These are phyloP conservation scores for Cossypha polioptera DNA, from an alignment of 2,797 vertebrate species.

Conservation along the genomic window DNA sequence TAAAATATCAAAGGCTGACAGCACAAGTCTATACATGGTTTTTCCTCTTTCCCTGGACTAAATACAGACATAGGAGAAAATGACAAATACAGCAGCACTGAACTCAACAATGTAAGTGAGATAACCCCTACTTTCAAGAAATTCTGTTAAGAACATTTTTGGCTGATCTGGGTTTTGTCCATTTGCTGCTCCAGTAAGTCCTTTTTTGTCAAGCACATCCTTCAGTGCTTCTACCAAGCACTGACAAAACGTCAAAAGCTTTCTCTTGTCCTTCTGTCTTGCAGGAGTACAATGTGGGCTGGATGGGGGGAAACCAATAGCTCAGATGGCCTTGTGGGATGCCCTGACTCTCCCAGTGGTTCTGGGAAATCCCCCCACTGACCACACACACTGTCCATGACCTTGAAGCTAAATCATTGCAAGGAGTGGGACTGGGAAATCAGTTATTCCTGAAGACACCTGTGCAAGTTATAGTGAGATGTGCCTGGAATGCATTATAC, in stretches of 20 bases:
- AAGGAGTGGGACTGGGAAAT: not conserved
- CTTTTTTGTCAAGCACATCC: not conserved
- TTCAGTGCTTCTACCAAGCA: not conserved
- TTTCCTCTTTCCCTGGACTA: not conserved
- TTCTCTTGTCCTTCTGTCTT: not conserved
- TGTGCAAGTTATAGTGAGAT: not conserved
- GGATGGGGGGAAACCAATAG: not conserved
- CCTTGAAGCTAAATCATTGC: not conserved
- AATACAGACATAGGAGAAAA: not conserved
- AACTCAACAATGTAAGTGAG: not conserved
- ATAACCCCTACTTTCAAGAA: not conserved
- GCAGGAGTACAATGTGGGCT: not conserved
- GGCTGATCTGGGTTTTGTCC: not conserved
- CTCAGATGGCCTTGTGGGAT: not conserved
- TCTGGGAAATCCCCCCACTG: not conserved
- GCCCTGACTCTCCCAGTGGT: not conserved
- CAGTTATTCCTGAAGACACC: not conserved
- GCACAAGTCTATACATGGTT: not conserved
- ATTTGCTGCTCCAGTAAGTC: not conserved
- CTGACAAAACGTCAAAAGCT: not conserved
- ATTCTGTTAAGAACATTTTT: not conserved
- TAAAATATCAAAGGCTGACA: not conserved
- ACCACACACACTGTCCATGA: not conserved
- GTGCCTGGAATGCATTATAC: not conserved
- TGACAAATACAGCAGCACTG: not conserved